Evolutionary conservation across 2,797 vertebrate genomes (phyloP), one percentile per base, ranked within the genome.

Genomic region (Arnoldichthys spilopterus): DNA sequence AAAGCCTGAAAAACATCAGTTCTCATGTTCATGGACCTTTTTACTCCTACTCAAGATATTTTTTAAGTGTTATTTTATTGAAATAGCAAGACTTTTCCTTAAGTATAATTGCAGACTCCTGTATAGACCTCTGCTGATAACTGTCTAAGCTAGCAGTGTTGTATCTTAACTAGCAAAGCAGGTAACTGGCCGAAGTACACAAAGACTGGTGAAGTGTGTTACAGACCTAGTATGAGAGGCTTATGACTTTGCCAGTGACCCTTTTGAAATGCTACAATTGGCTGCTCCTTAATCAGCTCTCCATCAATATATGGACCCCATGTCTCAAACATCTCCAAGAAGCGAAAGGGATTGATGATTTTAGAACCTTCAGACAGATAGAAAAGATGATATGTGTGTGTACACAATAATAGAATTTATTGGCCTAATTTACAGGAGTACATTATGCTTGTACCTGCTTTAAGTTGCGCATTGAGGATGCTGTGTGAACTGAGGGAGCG

Each of bases 161-260:
- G 3, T 15, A 56, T 72, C 32, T 24, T n/a, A 72, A 71, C 32
- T 34, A 13, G 20, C n/a, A 56, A 20, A 18, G 9, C 1, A 6
- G n/a, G 13, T 6, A 3, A 34, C 28, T 24, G 40, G 28, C 7
- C 24, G 47, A 58, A 18, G n/a, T 22, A 28, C 20, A 68, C 1
- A 28, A 8, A 18, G 2, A 16, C 2, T 22, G 49, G 28, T 12
- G 16, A 7, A 9, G 24, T 13, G 56, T 74, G 26, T 63, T 37
- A 84, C 83, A 81, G 77, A 95, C 94, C 93, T 53, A 94, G 77
- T 74, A 94, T 84, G 76, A 94, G 34, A 0, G 90, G 78, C 81
- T 95, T 95, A 74, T 93, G 90, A 73, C 86, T 94, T 84, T 94
- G 94, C 93, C 93, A 95, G 86, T 87, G 87, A 18, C 91, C 92